Percentiles rank a stretch among this genome's conserved stretches.
phyloP scores from a whole-genome alignment of 1,140 invertebrate species.

The Lasioglossum baleicum region DNA sequence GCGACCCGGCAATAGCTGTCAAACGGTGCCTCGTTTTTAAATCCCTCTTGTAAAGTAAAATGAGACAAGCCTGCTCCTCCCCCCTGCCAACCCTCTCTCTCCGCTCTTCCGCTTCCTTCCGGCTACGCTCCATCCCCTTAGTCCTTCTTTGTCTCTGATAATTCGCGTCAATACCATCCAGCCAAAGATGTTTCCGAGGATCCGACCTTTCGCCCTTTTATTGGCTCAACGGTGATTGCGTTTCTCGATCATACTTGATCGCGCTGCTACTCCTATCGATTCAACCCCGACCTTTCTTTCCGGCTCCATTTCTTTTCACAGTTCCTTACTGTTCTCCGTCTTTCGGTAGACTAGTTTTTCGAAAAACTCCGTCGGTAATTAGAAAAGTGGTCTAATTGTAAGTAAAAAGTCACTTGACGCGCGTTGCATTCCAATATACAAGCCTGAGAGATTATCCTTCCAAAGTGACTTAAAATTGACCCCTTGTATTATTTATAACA shows the following conservation, averaged over 20 bases:
- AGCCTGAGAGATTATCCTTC: no score
- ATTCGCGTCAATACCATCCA: slow-evolving; percentile 60
- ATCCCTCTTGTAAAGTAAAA: slow-evolving; percentile 78
- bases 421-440: no score
- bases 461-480: no score
- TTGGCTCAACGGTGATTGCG: slow-evolving; percentile 59
- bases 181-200: slow-evolving; percentile 45
- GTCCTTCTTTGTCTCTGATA: slow-evolving; percentile 61
- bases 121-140: slow-evolving; percentile 39
- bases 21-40: slow-evolving; percentile 78
- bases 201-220: slow-evolving; percentile 63
- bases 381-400: no score
- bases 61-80: slow-evolving; percentile 73
- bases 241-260: slow-evolving; percentile 33
- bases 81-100: background rate
- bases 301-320: no score
- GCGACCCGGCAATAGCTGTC: slow-evolving; percentile 78
- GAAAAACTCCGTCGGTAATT: no score
- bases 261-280: no score
- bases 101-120: slow-evolving; percentile 10
- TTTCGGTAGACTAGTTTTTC: no score
- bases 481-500: no score
- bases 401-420: no score
- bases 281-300: no score
- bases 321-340: no score